Conservation (phyloP, 2,113 vertebrate genomes). For the Erythrolamprus reginae region DNA sequence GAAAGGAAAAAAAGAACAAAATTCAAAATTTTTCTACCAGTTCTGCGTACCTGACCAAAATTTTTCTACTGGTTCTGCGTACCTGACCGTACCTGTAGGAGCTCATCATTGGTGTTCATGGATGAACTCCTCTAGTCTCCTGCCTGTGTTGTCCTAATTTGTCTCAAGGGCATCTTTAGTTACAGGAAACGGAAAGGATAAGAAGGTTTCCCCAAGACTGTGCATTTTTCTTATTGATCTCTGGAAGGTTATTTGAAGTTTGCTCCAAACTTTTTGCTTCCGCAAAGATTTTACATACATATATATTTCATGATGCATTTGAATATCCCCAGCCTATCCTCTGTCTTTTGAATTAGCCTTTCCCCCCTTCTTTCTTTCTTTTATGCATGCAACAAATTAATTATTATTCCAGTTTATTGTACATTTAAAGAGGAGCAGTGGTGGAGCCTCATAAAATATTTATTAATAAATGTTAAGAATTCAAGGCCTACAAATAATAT, state of each 20-base stretch:
- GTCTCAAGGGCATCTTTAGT: background rate
- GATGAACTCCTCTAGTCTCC: background rate
- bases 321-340: background rate
- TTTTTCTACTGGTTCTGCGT: too few species aligned
- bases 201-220: conserved; percentile 23
- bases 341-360: background rate
- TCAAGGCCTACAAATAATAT: conserved; percentile 52
- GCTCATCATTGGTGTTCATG: background rate
- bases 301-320: conserved; percentile 34
- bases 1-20: too few species aligned
- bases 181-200: background rate
- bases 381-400: conserved; percentile 37
- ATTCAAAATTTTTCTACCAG: too few species aligned
- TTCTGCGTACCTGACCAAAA: too few species aligned
- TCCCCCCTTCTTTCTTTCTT: conserved; percentile 4
- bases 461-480: conserved; percentile 58
- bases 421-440: conserved; percentile 52
- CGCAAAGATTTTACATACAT: conserved; percentile 20
- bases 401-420: conserved; percentile 52
- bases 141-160: background rate
- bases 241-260: conserved; percentile 51
- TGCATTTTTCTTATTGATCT: conserved; percentile 36
- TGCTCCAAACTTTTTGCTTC: conserved; percentile 40
- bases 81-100: too few species aligned
- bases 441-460: conserved; percentile 57